Evolutionary conservation across 2,113 vertebrate species (phyloP).

Genomic region (Rhombomys opimus): DNA sequence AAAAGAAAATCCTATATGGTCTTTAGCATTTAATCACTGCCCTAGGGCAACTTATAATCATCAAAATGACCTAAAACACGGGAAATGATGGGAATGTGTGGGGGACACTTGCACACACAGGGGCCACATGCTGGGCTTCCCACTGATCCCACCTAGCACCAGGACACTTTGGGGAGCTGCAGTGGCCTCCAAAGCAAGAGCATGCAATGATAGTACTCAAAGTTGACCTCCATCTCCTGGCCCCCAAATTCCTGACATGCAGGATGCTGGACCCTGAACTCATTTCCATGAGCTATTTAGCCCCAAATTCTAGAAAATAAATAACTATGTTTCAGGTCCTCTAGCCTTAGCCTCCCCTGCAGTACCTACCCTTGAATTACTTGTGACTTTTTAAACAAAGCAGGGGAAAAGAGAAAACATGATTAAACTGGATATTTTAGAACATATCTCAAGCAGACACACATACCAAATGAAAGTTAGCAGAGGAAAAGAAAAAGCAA

Average conservation of each 20-base stretch:
- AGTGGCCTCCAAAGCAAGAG: background rate
- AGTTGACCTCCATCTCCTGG: background rate
- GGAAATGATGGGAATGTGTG: slow-evolving; percentile 19
- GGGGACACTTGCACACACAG: background rate
- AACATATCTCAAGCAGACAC: background rate
- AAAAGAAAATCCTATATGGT: slow-evolving; percentile 16
- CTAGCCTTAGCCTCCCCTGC: slow-evolving; percentile 9
- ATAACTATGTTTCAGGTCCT: background rate
- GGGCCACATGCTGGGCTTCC: background rate
- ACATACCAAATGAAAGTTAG: background rate
- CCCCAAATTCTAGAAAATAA: background rate
- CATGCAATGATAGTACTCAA: background rate
- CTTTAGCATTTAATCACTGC: slow-evolving; percentile 50
- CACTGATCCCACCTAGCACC: background rate
- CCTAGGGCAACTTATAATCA: slow-evolving; percentile 33
- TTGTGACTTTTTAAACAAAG: slow-evolving; percentile 14
- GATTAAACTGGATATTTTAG: slow-evolving; percentile 3
- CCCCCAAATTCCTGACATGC: background rate
- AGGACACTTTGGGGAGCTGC: background rate
- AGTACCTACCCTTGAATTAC: background rate
- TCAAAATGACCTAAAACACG: slow-evolving; percentile 54
- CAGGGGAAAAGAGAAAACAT: background rate
- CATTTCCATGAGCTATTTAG: background rate
- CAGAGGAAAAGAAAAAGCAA: background rate
- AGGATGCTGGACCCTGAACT: background rate